phyloP scores from a whole-genome alignment of 2,797 vertebrate species.

The Valencia hispanica region DNA sequence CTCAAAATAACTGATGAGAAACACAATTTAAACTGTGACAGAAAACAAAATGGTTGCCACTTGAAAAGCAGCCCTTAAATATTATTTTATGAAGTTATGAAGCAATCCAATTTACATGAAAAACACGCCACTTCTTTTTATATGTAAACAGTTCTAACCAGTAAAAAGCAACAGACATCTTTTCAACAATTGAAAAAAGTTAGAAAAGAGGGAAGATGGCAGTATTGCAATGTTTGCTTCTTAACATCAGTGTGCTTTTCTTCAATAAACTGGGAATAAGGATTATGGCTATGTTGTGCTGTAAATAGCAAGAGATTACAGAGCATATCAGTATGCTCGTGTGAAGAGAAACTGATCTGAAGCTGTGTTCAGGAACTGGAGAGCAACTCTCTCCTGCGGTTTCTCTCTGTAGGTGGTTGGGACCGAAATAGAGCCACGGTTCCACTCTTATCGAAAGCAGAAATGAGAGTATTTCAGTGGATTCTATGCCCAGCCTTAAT shows the following conservation, averaged over 20 bases:
- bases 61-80: not conserved
- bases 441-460: slow-evolving; percentile 70
- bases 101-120: not conserved
- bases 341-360: slow-evolving; percentile 50
- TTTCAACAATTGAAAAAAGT: slow-evolving; percentile 1
- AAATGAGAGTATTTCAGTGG: slow-evolving; percentile 65
- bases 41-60: not conserved
- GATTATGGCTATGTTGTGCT: slow-evolving; percentile 41
- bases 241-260: not conserved
- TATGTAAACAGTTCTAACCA: not conserved
- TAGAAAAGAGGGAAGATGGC: not conserved
- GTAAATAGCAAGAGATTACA: slow-evolving; percentile 56
- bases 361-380: slow-evolving; percentile 53
- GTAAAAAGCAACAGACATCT: not conserved
- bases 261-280: not conserved
- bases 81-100: not conserved
- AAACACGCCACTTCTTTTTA: not conserved
- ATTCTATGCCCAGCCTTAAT: slow-evolving; percentile 70
- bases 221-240: not conserved
- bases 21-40: not conserved
- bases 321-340: slow-evolving; percentile 35
- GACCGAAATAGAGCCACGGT: slow-evolving; percentile 73
- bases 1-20: not conserved
- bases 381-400: slow-evolving; percentile 50
- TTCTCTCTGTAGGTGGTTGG: slow-evolving; percentile 66